Evolutionary conservation across 2,797 vertebrate species (phyloP).

Genomic region (Phoebastria nigripes): DNA sequence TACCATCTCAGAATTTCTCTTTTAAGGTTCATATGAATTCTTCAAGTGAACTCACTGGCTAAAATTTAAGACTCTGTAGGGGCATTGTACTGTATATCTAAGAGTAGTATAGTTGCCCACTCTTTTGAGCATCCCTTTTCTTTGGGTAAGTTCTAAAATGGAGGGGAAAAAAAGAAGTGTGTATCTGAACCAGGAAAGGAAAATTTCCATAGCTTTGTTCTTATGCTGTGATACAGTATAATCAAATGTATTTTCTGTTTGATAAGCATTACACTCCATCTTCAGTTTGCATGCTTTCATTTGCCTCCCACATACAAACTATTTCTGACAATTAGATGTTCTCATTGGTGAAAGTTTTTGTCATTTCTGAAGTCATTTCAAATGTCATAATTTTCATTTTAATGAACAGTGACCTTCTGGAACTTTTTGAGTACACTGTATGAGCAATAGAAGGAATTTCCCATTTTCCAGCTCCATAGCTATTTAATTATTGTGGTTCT

Average conservation of each 20-base stretch:
- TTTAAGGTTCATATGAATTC: not conserved
- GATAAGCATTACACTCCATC: accelerated
- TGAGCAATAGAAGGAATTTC: not conserved
- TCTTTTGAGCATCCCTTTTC: not conserved
- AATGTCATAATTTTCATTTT: not conserved
- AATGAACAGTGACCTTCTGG: not conserved
- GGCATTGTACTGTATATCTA: not conserved
- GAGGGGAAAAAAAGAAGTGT: too few species aligned
- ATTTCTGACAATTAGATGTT: not conserved
- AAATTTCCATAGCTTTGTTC: not conserved
- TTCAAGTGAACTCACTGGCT: not conserved
- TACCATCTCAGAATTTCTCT: not conserved
- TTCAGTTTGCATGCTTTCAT: not conserved
- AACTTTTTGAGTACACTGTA: not conserved
- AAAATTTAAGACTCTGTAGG: not conserved
- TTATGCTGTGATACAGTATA: not conserved
- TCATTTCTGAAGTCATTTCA: not conserved
- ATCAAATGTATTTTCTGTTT: not conserved
- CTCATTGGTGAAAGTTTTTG: not conserved
- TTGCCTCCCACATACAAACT: not conserved
- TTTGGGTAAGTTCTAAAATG: not conserved
- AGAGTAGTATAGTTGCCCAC: accelerated
- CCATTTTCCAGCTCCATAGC: not conserved
- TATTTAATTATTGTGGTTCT: not conserved
- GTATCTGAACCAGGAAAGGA: not conserved